phyloP scores from a whole-genome alignment of 2,113 vertebrate species.

The Lasiurus cinereus region DNA sequence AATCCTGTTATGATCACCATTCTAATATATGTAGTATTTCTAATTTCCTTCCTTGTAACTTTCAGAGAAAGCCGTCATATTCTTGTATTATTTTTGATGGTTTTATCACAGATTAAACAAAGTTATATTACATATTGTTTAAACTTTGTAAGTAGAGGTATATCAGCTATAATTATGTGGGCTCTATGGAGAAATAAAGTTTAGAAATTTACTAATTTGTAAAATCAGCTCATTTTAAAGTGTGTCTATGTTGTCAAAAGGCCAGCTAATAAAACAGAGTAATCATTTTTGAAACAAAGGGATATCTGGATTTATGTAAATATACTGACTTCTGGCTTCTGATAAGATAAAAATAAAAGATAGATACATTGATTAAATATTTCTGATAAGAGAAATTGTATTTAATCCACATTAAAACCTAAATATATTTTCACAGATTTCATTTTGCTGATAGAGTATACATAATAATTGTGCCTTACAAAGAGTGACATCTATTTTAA shows the following conservation, averaged over 20 bases:
- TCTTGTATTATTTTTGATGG: slow-evolving; percentile 85
- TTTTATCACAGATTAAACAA: slow-evolving; percentile 82
- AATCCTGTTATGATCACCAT: slow-evolving; percentile 83
- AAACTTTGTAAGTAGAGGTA: slow-evolving; percentile 83
- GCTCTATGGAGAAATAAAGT: slow-evolving; percentile 87
- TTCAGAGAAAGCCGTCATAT: slow-evolving; percentile 81
- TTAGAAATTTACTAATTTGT: slow-evolving; percentile 84
- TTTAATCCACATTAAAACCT: slow-evolving; percentile 57
- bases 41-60: slow-evolving; percentile 84
- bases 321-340: slow-evolving; percentile 46
- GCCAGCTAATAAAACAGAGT: slow-evolving; percentile 17
- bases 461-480: slow-evolving; percentile 77
- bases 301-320: slow-evolving; percentile 29
- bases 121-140: slow-evolving; percentile 83
- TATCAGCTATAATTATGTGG: slow-evolving; percentile 77
- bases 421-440: slow-evolving; percentile 73
- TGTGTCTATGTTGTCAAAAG: slow-evolving; percentile 33
- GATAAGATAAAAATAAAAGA: slow-evolving; percentile 58
- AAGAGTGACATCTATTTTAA: slow-evolving; percentile 60
- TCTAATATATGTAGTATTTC: slow-evolving; percentile 86
- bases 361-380: slow-evolving; percentile 59
- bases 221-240: slow-evolving; percentile 85
- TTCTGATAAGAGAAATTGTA: slow-evolving; percentile 66
- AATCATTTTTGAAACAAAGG: slow-evolving; percentile 54
- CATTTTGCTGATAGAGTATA: slow-evolving; percentile 58